Evolutionary conservation across 2,888 invertebrate genomes (phyloP), one percentile per base, ranked within the genome.

Genomic region (Eupithecia subfuscata): DNA sequence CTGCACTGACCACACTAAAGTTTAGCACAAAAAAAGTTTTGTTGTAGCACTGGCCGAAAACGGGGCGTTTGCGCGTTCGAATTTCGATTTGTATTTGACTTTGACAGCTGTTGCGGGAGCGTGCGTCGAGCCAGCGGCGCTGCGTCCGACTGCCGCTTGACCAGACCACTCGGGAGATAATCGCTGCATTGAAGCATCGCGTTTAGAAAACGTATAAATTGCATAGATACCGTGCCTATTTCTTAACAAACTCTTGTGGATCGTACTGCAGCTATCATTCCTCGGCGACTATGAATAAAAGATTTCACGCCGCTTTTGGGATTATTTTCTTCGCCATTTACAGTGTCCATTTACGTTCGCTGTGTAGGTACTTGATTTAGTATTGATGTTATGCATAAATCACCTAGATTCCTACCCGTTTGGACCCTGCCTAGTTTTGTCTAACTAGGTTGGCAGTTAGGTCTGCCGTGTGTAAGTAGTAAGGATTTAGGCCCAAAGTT

Each of bases 141-240:
- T 87, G 87, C 84, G 83, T 83, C 87, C 84, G 86, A 92, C 91
- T 92, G 87, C 79, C 76, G 80, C 78, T 82, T 82, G 84, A 84
- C 85, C 84, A 83, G 81, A 79, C 75, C 82, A 69, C 81, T 83
- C 85, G 84, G 85, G 83, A 86, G 84, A 85, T 87, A 87, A 88
- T 87, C 81, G 76, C 85, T 88, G 88, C 88, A 87, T 86, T 86
- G 87, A 85, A 84, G 86, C 87, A 86, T 87, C 84, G 88, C 85
- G 88, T 89, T 91, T 94, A 94, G 94, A 94, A 94, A 94, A 93
- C 91, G 89, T 89, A 90, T 90, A 91, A 91, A 90, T 89, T 89
- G 87, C 88, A 87, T 85, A 88, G 90, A 90, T 89, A 90, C 88
- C 87, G 88, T 88, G 87, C 90, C 77, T 80, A 79, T 80, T 80